Base-by-base conservation (phyloP, 2,797 vertebrate species). In the Agapornis canus region DNA sequence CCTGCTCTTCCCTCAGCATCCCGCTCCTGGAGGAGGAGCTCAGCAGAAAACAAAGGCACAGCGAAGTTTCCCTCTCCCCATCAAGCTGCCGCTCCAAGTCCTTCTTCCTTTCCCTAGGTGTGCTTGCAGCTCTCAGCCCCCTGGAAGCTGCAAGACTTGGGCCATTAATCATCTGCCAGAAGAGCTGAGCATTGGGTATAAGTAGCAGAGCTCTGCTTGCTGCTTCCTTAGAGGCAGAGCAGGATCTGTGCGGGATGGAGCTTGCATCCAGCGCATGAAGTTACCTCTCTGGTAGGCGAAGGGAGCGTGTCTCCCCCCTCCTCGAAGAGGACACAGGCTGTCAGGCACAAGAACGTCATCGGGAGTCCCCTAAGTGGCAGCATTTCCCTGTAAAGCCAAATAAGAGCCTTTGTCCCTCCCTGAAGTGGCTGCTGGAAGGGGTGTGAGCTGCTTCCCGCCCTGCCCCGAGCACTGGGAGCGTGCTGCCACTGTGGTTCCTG, bases 321-420 rank as follows among this genome's bases (percentile, higher is more conserved):
- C 59, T 45, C 18, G 12, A 86, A 64, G 66, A 91, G 88, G 65
- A 88, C 57, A 10, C 31, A 64, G 86, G 45, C 51, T 95, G 82
- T 93, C 90, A 92, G 61, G 84, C 93, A 35, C 92, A 37, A 52
- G 86, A 95, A 78, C 95, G 57, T 97, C 94, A 81, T 94, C 57
- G 45, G 91, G 92, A 96, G 94, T 97, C 96, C 97, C 96, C 93
- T 95, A 82, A 95, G 94, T 96, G 93, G 92, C 90, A 96, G 92
- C 96, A 96, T 96, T 97, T 97, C 94, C 5, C 94, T 97, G 61
- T 92, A n/a, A 66, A 94, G 91, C 81, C 31, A 90, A 94, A 51
- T 4, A 71, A 73, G 45, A 63, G 89, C 39, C 0, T 80, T 72
- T 91, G 79, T 91, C 95, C 89, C 90, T 96, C 94, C 91, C 94